Evolutionary conservation across 1,140 invertebrate species (phyloP).

Genomic region (Acyrthosiphon pisum): DNA sequence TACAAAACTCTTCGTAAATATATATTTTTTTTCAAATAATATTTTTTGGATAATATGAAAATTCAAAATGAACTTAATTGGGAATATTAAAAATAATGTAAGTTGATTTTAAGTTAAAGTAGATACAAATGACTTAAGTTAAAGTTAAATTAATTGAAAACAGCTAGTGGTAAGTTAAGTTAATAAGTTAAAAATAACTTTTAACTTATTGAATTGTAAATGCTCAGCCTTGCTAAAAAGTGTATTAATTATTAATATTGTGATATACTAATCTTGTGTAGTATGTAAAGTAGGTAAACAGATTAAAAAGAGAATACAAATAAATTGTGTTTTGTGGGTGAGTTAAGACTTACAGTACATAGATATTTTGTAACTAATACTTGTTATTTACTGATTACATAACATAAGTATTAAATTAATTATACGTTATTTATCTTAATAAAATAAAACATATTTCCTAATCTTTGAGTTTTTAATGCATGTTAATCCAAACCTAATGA

Average conservation of each 20-base stretch:
- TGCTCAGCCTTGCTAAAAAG: neutral
- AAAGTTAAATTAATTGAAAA: no score
- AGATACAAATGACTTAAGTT: no score
- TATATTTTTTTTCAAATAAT: no score
- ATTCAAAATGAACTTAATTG: no score
- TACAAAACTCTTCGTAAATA: no score
- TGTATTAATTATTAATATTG: neutral
- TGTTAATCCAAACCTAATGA: neutral
- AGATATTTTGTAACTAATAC: neutral
- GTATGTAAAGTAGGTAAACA: neutral
- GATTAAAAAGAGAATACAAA: neutral
- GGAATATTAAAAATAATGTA: no score
- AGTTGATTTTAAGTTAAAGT: no score
- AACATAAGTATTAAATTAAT: neutral
- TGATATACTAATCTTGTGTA: neutral
- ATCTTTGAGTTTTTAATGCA: conserved; percentile 15
- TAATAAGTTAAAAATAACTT: no score
- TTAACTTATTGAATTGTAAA: no score
- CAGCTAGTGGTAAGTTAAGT: no score
- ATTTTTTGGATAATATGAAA: no score
- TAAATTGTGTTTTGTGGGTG: neutral
- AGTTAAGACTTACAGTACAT: neutral
- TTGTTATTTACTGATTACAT: neutral
- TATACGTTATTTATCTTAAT: neutral
- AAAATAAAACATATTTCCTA: neutral